Evolutionary conservation across 2,888 invertebrate species (phyloP).

Genomic region (Micoletzkya japonica): DNA sequence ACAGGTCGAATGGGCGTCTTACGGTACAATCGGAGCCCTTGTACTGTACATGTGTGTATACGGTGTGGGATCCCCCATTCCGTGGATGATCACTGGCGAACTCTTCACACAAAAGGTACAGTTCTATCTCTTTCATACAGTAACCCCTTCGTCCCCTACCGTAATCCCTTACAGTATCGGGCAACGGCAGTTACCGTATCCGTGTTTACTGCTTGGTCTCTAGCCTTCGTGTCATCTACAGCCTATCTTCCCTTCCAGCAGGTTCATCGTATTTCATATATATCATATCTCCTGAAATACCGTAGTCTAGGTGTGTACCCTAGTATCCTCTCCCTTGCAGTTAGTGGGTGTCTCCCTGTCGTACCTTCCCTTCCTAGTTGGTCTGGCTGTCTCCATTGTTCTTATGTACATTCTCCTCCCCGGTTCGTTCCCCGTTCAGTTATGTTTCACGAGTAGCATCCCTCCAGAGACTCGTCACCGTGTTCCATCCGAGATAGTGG

Average conservation of each 20-base stretch:
- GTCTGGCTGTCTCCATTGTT: constrained; percentile 52
- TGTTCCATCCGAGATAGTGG: constrained; percentile 42
- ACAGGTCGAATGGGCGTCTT: constrained; percentile 53
- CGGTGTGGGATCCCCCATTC: constrained; percentile 62
- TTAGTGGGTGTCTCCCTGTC: constrained; percentile 62
- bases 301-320: not conserved
- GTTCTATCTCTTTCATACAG: too few relatives aligned
- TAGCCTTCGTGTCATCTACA: constrained; percentile 61
- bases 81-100: constrained; percentile 63
- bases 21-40: constrained; percentile 57
- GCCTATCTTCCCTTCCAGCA: constrained; percentile 62
- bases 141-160: too few relatives aligned
- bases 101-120: constrained; percentile 60
- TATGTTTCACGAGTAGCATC: not conserved
- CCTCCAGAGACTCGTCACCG: constrained; percentile 46
- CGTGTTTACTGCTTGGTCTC: constrained; percentile 60
- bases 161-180: constrained; percentile 52
- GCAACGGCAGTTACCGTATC: constrained; percentile 58
- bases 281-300: not conserved
- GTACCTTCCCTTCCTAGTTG: constrained; percentile 66
- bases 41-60: constrained; percentile 62
- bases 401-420: constrained; percentile 56
- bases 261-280: constrained; percentile 30
- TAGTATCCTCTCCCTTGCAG: constrained; percentile 39
- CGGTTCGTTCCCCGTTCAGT: constrained; percentile 33